Evolutionary conservation across 2,113 vertebrate species (phyloP).

Genomic region (Sciurus niger): DNA sequence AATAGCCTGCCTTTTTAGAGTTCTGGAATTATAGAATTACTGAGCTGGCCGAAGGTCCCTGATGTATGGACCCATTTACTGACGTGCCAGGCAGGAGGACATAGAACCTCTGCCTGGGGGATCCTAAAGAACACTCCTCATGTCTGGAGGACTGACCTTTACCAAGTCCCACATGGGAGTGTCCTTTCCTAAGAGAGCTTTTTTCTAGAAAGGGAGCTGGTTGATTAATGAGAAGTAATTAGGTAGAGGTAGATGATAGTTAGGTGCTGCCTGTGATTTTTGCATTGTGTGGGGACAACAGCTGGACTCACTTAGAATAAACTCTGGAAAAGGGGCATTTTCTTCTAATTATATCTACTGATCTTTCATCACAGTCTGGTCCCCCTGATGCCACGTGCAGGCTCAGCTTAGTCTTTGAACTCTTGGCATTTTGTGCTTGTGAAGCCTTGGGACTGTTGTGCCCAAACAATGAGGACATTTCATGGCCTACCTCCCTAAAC

Average conservation of each 20-base stretch:
- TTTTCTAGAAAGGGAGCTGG: not conserved
- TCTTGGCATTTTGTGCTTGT: not conserved
- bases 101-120: not conserved
- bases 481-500: not conserved
- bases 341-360: not conserved
- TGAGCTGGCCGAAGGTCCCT: not conserved
- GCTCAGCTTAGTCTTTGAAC: slow-evolving; percentile 34
- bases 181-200: not conserved
- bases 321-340: slow-evolving; percentile 9
- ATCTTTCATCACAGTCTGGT: not conserved
- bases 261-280: not conserved
- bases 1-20: not conserved
- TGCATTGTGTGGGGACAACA: not conserved
- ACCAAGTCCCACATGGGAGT: not conserved
- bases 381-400: not conserved
- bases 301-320: not conserved
- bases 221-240: not conserved
- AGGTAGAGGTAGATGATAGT: not conserved
- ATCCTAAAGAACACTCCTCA: not conserved
- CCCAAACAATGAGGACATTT: not conserved
- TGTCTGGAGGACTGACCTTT: not conserved
- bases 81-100: not conserved
- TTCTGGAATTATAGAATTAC: slow-evolving; percentile 46
- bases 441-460: not conserved
- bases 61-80: not conserved